Evolutionary conservation across 2,113 vertebrate species (phyloP).

Genomic region (Rhinogobius similis): DNA sequence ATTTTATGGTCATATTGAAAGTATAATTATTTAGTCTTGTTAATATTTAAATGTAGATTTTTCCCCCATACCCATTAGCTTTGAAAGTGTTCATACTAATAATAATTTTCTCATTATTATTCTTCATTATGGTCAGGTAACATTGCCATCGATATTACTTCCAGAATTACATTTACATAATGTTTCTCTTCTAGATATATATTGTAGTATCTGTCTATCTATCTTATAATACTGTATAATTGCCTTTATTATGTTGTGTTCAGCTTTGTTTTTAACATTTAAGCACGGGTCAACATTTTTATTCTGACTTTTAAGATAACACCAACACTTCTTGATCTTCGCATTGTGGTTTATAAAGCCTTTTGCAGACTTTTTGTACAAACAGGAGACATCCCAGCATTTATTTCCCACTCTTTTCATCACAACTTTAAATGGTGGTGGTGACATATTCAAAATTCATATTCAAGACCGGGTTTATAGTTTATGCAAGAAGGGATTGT

Average conservation of each 20-base stretch:
- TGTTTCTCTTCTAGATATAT: no score
- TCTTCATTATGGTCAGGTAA: no score
- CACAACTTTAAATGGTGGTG: constrained; percentile 19
- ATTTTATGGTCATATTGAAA: not conserved
- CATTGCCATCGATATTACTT: no score
- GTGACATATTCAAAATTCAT: constrained; percentile 34
- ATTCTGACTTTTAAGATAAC: constrained; percentile 64
- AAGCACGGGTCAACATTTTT: constrained; percentile 4
- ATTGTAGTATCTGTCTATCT: not conserved
- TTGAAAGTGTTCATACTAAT: no score
- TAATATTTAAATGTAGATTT: no score
- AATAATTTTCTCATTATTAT: no score
- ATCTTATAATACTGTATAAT: no score
- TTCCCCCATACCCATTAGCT: no score
- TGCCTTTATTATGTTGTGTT: not conserved
- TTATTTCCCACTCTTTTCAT: constrained; percentile 17
- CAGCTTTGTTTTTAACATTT: no score
- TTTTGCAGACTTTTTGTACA: constrained; percentile 8
- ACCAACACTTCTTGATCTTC: constrained; percentile 55
- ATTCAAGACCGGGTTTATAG: constrained; percentile 21
- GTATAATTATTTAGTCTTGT: not conserved
- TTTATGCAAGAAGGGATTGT: not conserved
- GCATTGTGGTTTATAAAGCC: constrained; percentile 16
- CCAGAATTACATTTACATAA: no score
- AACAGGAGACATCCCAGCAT: constrained; percentile 30